phyloP scores from a whole-genome alignment of 2,888 invertebrate genomes.

The Pollenia angustigena region DNA sequence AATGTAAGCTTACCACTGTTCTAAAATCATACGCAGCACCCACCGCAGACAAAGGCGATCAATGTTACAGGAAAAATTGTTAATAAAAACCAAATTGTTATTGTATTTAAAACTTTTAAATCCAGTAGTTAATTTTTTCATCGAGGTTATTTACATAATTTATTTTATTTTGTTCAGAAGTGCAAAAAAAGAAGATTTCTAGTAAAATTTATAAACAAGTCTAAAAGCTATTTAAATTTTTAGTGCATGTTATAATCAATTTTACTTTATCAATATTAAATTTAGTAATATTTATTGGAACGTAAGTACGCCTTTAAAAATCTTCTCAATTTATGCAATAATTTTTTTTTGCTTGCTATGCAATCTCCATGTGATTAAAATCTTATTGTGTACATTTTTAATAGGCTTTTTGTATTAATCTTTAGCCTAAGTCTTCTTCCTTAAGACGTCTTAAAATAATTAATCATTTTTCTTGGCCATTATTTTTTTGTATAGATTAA shows the following conservation, averaged over 20 bases:
- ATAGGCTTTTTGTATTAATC: conserved; percentile 21
- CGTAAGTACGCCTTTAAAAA: not conserved
- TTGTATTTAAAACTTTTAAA: not conserved
- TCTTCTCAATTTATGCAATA: not conserved
- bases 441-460: conserved; percentile 17
- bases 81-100: not conserved
- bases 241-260: too few species aligned
- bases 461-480: conserved; percentile 55
- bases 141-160: too few species aligned
- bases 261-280: not conserved
- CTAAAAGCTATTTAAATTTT: too few species aligned
- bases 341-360: not conserved
- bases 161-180: too few species aligned
- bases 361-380: not conserved
- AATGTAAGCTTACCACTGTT: too few species aligned
- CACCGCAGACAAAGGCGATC: not conserved
- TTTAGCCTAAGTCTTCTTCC: conserved; percentile 15
- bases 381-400: not conserved
- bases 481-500: conserved; percentile 28
- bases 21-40: too few species aligned
- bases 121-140: not conserved
- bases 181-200: too few species aligned
- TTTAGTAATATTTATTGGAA: not conserved
- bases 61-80: not conserved
- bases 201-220: too few species aligned